These are phyloP conservation scores for Nasua narica DNA, from an alignment of 2,797 vertebrate genomes.

Conservation along the genomic window DNA sequence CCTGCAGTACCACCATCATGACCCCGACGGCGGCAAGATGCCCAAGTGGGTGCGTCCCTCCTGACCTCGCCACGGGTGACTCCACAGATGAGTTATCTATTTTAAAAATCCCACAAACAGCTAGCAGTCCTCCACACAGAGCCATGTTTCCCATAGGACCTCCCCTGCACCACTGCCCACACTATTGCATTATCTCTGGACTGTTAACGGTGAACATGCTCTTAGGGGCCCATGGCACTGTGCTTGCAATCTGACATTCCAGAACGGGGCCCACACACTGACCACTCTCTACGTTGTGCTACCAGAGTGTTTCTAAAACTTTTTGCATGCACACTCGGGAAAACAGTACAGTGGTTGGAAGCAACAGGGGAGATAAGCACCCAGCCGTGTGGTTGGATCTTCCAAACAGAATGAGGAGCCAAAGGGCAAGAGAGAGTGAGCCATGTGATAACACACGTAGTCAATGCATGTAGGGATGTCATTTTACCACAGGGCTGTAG, in stretches of 20 bases:
- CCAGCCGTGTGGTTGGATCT: neutral
- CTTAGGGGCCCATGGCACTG: rapidly evolving
- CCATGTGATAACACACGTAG: neutral
- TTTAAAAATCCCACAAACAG: neutral
- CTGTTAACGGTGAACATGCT: rapidly evolving
- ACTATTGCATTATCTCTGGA: neutral
- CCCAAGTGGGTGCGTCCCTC: conserved; percentile 86
- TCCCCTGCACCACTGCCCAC: neutral
- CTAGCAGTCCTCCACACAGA: neutral
- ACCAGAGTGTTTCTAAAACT: neutral
- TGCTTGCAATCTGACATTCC: neutral
- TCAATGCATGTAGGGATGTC: neutral
- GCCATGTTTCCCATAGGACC: neutral
- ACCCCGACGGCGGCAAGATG: conserved; percentile 88
- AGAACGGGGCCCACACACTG: neutral
- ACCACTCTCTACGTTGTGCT: neutral
- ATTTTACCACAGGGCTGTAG: neutral
- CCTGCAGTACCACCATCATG: conserved; percentile 87
- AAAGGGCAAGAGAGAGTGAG: neutral
- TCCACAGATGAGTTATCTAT: no score
- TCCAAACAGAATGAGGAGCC: neutral
- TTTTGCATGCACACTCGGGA: neutral
- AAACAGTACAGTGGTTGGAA: neutral
- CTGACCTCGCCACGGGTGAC: rapidly evolving
- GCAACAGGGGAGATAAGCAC: neutral